Evolutionary conservation across 2,888 invertebrate species (phyloP), one percentile per base, ranked within the genome.

Genomic region (Torymus auratus): DNA sequence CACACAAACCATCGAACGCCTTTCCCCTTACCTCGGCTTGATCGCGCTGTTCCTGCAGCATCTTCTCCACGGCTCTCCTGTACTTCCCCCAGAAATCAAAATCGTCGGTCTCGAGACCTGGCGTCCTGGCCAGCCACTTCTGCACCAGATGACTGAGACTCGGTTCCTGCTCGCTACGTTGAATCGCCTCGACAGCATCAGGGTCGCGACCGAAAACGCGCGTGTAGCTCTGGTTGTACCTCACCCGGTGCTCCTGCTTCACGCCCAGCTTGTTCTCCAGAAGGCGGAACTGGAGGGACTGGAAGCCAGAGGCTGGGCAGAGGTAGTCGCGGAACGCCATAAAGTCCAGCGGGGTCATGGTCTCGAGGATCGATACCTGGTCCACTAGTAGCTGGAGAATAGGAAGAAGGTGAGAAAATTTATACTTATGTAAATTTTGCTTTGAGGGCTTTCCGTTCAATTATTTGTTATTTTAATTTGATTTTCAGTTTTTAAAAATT

Each of bases 311-410:
- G 0, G 99, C 98, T 0, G 99, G 97, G 13, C 96, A 95, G 56
- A 99, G 92, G 89, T 97, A 97, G 84, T 96, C 94, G 68, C 99
- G 94, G 91, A 99, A 99, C 88, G 99, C 99, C 95, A 99, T 97
- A 89, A 99, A 99, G 91, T 99, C 99, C 80, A 99, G 91, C 0
- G 99, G 99, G 0, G 99, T 98, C 99, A 99, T 99, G 0, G 99
- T 99, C 91, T 99, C 99, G 85, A 99, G 91, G 85, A 99, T 98
- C 92, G 96, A 96, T 61, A 99, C 98, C 92, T 99, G 99, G 89
- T 99, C 99, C 58, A 97, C 98, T 69, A 99, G 93, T 0, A 99
- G 92, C 98, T 99, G 92, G 89, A 1, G 11, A 20, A 7, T 0
- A 41, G 41, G 7, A 41, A 41, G 7, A 7, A 7, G 7, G 7